Percentiles rank a stretch among this genome's conserved stretches.
These are phyloP conservation scores for Cairina moschata DNA, from an alignment of 2,113 vertebrate genomes.

Conservation along the genomic window DNA sequence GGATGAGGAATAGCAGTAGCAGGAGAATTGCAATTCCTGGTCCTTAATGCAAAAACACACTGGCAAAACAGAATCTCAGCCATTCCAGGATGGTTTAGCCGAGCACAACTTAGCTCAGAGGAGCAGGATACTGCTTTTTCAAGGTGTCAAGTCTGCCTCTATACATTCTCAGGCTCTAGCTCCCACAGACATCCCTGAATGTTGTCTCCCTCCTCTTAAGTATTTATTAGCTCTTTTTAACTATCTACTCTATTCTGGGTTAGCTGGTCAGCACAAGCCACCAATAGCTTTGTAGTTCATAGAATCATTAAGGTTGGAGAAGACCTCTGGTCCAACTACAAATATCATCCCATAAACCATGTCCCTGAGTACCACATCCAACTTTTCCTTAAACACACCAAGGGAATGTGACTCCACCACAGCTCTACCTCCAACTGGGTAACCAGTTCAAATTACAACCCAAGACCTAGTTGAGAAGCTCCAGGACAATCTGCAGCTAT, in stretches of 20 bases:
- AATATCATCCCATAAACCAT: no score
- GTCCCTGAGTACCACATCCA: no score
- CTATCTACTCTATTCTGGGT: neutral
- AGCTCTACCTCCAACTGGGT: no score
- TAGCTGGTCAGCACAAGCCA: neutral
- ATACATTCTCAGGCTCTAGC: neutral
- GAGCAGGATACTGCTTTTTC: neutral
- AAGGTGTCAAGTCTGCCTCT: neutral
- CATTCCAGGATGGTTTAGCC: neutral
- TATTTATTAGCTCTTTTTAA: neutral
- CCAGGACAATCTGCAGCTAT: neutral
- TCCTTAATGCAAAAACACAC: neutral
- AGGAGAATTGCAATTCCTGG: neutral
- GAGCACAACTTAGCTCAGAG: neutral
- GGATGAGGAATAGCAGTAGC: neutral
- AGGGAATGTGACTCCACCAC: no score
- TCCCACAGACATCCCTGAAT: neutral
- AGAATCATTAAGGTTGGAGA: no score
- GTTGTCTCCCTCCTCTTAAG: neutral
- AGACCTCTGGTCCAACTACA: no score
- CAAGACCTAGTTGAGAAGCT: neutral
- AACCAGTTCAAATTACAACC: no score
- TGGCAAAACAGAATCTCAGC: neutral
- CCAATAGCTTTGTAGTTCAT: neutral
- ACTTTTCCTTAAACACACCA: no score